Evolutionary conservation across 2,797 vertebrate species (phyloP).

Genomic region (Pogoniulus pusillus): DNA sequence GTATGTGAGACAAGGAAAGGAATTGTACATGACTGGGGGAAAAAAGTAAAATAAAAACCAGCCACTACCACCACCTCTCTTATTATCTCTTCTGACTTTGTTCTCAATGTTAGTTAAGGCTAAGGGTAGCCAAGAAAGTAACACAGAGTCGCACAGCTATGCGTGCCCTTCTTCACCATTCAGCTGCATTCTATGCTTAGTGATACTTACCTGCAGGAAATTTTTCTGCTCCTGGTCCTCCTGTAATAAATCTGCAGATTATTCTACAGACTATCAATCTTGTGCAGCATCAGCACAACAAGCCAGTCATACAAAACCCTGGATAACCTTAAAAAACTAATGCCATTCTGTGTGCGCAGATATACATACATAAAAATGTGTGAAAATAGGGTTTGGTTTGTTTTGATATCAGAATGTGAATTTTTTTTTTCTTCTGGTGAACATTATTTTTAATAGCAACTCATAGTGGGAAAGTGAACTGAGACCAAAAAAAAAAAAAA

Average conservation of each 20-base stretch:
- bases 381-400: background rate
- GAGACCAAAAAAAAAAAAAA: no score
- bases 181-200: background rate
- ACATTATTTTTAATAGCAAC: background rate
- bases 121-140: background rate
- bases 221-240: background rate
- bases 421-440: background rate
- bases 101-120: background rate
- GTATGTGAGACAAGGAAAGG: background rate
- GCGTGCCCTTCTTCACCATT: background rate
- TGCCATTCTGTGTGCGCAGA: background rate
- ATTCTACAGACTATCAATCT: background rate
- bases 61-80: background rate
- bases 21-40: background rate
- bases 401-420: background rate
- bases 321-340: background rate
- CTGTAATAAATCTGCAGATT: background rate
- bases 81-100: background rate
- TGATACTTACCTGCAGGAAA: background rate
- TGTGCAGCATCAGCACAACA: background rate
- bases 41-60: background rate
- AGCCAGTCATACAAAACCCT: background rate
- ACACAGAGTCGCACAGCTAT: background rate
- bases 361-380: background rate
- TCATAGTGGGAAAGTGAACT: background rate